These are phyloP conservation scores for Acanthacorydalis orientalis DNA, from an alignment of 2,888 invertebrate genomes.

Conservation along the genomic window DNA sequence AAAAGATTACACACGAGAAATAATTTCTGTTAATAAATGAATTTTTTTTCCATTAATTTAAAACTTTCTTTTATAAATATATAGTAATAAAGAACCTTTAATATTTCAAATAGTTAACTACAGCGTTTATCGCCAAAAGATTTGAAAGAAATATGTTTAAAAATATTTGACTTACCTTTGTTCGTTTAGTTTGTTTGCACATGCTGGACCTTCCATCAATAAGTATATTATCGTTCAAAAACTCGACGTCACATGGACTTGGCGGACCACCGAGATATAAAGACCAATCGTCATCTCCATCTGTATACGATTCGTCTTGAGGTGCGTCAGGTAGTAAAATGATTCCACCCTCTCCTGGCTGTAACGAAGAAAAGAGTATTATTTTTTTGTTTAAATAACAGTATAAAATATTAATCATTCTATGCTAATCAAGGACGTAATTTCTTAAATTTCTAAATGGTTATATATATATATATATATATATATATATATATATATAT, in stretches of 20 bases:
- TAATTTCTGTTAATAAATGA: no score
- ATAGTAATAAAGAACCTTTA: no score
- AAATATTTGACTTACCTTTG: constrained; percentile 32
- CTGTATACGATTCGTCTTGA: constrained; percentile 40
- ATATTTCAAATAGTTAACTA: no score
- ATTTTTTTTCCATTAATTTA: no score
- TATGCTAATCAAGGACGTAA: no score
- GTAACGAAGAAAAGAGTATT: constrained; percentile 15
- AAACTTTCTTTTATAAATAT: no score
- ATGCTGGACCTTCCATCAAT: constrained; percentile 81
- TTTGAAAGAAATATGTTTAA: background rate
- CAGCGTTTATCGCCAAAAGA: no score
- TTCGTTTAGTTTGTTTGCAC: constrained; percentile 38
- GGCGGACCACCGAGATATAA: constrained; percentile 44
- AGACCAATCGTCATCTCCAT: constrained; percentile 35
- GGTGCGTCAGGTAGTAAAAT: constrained; percentile 40
- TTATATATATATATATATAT: no score
- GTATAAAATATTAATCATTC: no score
- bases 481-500: no score
- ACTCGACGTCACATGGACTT: constrained; percentile 66
- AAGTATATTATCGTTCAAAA: constrained; percentile 76
- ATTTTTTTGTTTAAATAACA: background rate
- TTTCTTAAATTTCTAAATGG: no score
- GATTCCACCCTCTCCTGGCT: constrained; percentile 45
- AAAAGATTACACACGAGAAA: no score